Evolutionary conservation across 2,888 invertebrate species (phyloP), one percentile per base, ranked within the genome.

Genomic region (Heliconius erato): DNA sequence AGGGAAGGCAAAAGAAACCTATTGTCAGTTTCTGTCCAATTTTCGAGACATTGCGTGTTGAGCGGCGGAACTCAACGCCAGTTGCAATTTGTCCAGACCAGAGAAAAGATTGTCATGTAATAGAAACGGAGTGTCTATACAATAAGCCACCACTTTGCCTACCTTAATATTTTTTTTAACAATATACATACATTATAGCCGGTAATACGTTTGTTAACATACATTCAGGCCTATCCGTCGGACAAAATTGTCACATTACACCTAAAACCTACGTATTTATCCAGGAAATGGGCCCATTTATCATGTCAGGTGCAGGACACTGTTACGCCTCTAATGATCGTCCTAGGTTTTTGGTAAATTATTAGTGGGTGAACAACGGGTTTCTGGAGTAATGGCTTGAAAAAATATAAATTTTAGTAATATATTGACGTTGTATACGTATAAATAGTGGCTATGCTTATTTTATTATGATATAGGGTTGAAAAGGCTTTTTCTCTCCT

Each of bases 301-400:
- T 78, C 68, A 49, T 78, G 78, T 78, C 78, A 67, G 49, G 63
- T 76, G 2, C 65, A 78, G 68, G 67, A 68, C 78, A 78, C 68
- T 67, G 63, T 78, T 78, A 65, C 67, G 40, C 67, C 78, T 78
- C 65, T 68, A 78, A 78, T 49, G 78, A 68, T 78, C 78, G 68
- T 78, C 78, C 78, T 28, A 49, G 67, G 44, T 68, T 49, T 78
- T 76, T 14, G 35, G n/a, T 63, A 63, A 63, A 63, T 63, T 76
- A 63, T 63, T 74, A 59, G 26, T 35, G 16, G n/a, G 16, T 9
- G 63, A 63, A 26, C 35, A 59, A n/a, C 0, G 76, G 16, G 59
- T 35, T 76, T n/a, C 59, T 59, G 63, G 63, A 76, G 63, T n/a
- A 76, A 63, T 35, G 40, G n/a, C 23, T 6, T 76, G 16, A 40